These are phyloP conservation scores for Eriocheir sinensis DNA, from an alignment of 1,140 invertebrate genomes.

Conservation along the genomic window DNA sequence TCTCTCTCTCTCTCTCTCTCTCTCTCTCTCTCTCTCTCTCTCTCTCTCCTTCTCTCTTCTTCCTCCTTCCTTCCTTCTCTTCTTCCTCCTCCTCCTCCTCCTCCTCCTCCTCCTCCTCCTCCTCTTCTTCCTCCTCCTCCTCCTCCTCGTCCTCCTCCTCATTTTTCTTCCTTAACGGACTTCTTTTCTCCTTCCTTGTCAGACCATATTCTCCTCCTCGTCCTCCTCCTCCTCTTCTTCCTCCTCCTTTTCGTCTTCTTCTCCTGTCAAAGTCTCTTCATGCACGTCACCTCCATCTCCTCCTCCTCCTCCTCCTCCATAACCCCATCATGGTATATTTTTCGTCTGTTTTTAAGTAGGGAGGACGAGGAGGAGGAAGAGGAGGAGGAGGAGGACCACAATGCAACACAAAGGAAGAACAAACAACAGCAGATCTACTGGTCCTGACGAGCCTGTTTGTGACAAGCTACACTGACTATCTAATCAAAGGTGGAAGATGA, in stretches of 20 bases:
- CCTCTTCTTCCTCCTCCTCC: background rate
- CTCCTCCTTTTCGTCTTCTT: background rate
- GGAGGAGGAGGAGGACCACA: too few relatives aligned
- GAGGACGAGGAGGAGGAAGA: too few relatives aligned
- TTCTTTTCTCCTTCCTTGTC: background rate
- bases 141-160: background rate
- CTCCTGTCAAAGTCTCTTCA: background rate
- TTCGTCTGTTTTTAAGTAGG: too few relatives aligned
- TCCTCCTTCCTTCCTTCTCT: background rate
- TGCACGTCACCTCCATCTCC: too few relatives aligned
- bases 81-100: background rate
- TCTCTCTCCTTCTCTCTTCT: slow-evolving; percentile 36
- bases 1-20: slow-evolving; percentile 57
- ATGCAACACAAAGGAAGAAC: too few relatives aligned
- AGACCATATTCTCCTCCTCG: background rate
- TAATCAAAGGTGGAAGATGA: too few relatives aligned
- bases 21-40: slow-evolving; percentile 54
- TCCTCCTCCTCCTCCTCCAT: too few relatives aligned
- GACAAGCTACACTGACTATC: too few relatives aligned
- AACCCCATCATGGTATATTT: too few relatives aligned
- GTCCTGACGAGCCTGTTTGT: too few relatives aligned
- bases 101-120: background rate
- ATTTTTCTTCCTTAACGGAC: background rate
- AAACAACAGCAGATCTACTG: too few relatives aligned
- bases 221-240: background rate